Evolutionary conservation across 2,797 vertebrate species (phyloP), one percentile per base, ranked within the genome.

Genomic region (Anguilla obscura): DNA sequence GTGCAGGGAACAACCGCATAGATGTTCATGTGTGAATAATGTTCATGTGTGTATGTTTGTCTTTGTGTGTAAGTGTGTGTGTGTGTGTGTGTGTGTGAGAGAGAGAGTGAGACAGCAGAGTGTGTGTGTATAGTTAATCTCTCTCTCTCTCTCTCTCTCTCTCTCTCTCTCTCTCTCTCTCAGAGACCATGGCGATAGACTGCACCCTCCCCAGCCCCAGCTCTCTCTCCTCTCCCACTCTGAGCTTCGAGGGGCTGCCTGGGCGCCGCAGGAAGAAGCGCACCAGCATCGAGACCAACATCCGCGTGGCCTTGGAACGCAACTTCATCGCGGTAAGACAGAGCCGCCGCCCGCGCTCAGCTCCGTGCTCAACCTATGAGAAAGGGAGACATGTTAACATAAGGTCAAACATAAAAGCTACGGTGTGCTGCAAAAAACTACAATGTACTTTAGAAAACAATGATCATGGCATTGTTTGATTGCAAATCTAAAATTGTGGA

Each of bases 211-310:
- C 97, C 90, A 97, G 95, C 90, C 97, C 97, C 83, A 97, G 97
- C 90, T 96, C 97, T 16, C 88, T 98, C 90, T 97, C 95, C 91
- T 97, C 96, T 91, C 97, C 97, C 80, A 92, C 97, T 91, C 86
- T 97, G 92, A 95, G 95, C 86, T 96, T 97, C 0, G 97, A 98
- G 63, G 97, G 97, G 85, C 93, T 98, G 80, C 96, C 97, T 0
- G 97, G 97, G 88, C 96, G 97, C 76, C 96, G 97, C 92, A 95
- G 97, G 88, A 98, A 98, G 95, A 98, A 98, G 94, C 96, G 97
- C 93, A 98, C 97, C 93, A 98, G 97, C 96, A 98, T 98, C 3
- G 97, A 98, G 95, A 98, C 97, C 90, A 98, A 98, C 0, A 97
- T 98, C 91, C 96, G 97, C 88, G 95, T 97, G 88, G 93, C 94